phyloP scores from a whole-genome alignment of 2,113 vertebrate species.

The Lagopus muta region DNA sequence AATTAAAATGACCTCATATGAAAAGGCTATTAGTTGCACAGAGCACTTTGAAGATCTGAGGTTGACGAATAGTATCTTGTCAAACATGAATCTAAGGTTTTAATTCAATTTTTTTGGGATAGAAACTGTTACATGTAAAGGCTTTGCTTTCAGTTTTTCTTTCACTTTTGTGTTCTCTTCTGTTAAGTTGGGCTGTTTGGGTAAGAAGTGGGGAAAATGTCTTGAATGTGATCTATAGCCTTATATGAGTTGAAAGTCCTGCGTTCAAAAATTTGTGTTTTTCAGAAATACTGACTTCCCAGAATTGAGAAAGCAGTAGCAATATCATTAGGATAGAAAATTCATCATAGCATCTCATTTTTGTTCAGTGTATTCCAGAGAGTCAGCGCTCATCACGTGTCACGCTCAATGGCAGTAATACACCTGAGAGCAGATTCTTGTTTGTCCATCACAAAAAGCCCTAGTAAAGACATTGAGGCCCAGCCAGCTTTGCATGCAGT shows the following conservation, averaged over 20 bases:
- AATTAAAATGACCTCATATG: neutral
- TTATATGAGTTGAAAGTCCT: neutral
- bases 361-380: neutral
- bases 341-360: neutral
- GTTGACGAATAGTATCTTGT: neutral
- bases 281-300: neutral
- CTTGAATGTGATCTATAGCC: neutral
- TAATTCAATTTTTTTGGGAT: neutral
- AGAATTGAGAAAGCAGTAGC: neutral
- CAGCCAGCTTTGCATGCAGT: fast-evolving
- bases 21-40: neutral
- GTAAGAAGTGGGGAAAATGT: neutral
- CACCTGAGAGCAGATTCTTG: neutral
- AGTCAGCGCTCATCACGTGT: neutral
- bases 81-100: neutral
- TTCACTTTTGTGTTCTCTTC: neutral
- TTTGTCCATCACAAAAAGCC: neutral
- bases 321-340: neutral
- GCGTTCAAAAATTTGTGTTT: neutral
- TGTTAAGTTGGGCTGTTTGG: neutral
- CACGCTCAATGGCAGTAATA: neutral
- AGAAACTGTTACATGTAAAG: neutral
- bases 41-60: neutral
- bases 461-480: fast-evolving
- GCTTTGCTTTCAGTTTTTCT: neutral